Evolutionary conservation across 2,113 vertebrate species (phyloP).

Genomic region (Rhinolophus sinicus): DNA sequence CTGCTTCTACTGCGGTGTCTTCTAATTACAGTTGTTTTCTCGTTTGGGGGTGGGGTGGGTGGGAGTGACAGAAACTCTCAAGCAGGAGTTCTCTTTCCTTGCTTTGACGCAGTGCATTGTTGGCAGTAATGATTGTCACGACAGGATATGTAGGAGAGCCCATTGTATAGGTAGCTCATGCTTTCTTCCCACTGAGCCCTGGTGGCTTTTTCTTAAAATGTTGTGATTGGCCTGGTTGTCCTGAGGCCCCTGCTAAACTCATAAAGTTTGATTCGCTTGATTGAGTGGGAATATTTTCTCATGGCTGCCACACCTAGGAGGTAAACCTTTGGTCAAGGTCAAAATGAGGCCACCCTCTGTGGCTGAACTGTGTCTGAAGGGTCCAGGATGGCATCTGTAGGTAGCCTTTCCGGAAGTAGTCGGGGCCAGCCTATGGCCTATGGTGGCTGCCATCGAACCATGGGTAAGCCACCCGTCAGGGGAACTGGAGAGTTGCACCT

Average conservation of each 20-base stretch:
- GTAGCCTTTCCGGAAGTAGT: not conserved
- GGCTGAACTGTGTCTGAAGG: not conserved
- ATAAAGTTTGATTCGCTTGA: not conserved
- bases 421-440: not conserved
- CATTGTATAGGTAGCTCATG: fast-evolving
- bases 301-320: not conserved
- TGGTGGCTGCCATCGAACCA: not conserved
- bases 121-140: not conserved
- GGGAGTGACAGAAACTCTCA: too few relatives aligned
- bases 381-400: not conserved
- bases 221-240: not conserved
- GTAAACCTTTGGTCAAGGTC: not conserved
- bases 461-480: not conserved
- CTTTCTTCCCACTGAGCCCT: not conserved
- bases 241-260: not conserved
- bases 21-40: not conserved
- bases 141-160: not conserved
- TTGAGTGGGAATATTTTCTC: not conserved
- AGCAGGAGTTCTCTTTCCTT: not conserved
- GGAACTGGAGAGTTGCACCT: not conserved
- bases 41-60: too few relatives aligned
- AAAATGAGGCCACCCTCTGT: not conserved
- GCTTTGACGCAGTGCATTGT: not conserved
- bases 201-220: not conserved
- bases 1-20: not conserved